These are phyloP conservation scores for Reticulitermes lucifugus DNA, from an alignment of 2,888 invertebrate genomes.

Conservation along the genomic window DNA sequence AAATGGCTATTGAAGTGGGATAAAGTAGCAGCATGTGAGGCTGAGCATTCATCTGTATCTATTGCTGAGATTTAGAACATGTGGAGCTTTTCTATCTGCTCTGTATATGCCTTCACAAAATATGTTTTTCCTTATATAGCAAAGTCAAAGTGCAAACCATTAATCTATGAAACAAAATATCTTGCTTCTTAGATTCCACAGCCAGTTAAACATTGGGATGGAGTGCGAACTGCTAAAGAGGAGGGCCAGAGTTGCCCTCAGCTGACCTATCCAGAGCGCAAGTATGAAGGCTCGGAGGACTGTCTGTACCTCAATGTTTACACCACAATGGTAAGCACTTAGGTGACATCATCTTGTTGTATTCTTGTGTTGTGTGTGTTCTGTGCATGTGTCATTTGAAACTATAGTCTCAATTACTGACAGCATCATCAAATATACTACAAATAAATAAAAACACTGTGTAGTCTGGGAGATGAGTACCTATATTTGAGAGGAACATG, in stretches of 20 bases:
- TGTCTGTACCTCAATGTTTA: conserved; percentile 55
- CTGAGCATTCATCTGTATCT: neutral
- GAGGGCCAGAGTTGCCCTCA: conserved; percentile 54
- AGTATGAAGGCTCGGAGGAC: conserved; percentile 54
- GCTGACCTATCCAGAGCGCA: conserved; percentile 47
- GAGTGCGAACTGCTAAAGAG: conserved; percentile 50
- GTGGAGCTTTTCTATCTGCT: neutral
- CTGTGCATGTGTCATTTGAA: too few relatives aligned
- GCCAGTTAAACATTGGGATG: conserved; percentile 52
- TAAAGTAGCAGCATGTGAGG: too few relatives aligned
- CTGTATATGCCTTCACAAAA: neutral
- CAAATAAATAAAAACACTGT: too few relatives aligned
- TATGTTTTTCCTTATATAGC: neutral
- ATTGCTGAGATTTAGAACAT: neutral
- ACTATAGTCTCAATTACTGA: too few relatives aligned
- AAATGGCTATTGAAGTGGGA: too few relatives aligned
- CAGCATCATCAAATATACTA: too few relatives aligned
- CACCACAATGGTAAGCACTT: conserved; percentile 49
- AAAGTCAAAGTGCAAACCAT: neutral
- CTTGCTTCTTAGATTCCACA: conserved; percentile 44
- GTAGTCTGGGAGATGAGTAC: too few relatives aligned
- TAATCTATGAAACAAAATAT: neutral
- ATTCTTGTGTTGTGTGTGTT: too few relatives aligned
- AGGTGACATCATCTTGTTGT: too few relatives aligned
- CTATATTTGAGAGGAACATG: too few relatives aligned